Evolutionary conservation across 1,140 invertebrate genomes (phyloP).

Genomic region (Trypoxylus dichotomus): DNA sequence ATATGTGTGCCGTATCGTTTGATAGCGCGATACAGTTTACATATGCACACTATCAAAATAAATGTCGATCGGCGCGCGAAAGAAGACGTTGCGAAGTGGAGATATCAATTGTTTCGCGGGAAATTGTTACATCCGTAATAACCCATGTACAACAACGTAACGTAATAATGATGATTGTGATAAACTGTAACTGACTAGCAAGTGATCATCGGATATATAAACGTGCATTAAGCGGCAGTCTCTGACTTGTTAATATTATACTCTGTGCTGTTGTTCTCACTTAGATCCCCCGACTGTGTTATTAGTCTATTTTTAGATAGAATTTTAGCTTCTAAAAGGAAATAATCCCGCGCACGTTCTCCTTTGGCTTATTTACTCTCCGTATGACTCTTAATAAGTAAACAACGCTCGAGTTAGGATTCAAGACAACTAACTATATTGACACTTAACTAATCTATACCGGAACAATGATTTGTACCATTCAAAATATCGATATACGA

Average conservation of each 20-base stretch:
- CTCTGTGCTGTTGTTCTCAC: neutral
- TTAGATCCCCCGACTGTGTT: constrained; percentile 10
- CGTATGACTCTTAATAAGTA: neutral
- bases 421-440: no score
- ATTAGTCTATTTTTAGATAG: constrained; percentile 23
- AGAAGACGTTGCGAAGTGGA: no score
- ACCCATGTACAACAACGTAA: no score
- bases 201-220: neutral
- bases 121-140: neutral
- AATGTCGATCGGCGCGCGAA: no score
- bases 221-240: neutral
- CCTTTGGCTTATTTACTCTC: neutral
- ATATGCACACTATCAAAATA: neutral
- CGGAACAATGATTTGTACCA: neutral
- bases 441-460: neutral
- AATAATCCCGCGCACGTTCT: constrained; percentile 14
- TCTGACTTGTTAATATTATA: neutral
- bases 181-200: neutral
- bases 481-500: neutral
- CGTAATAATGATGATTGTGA: no score
- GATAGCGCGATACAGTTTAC: neutral
- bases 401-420: no score
- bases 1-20: neutral
- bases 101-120: no score
- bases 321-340: constrained; percentile 28